Evolutionary conservation across 2,888 invertebrate genomes (phyloP).

Genomic region (Chamaedrilus cognettii): DNA sequence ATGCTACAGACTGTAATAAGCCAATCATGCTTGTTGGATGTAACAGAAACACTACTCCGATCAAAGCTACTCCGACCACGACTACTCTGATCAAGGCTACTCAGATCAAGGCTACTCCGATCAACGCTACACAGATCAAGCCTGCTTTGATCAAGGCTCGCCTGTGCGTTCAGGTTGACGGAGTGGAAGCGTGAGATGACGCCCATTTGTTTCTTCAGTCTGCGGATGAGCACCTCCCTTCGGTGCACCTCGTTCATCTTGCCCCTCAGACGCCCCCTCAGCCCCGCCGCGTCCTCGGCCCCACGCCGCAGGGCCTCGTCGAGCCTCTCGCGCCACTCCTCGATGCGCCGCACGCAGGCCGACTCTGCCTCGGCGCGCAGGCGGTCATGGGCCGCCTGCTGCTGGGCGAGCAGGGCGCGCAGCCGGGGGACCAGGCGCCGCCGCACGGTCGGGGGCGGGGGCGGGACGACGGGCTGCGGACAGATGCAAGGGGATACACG

Average conservation of each 20-base stretch:
- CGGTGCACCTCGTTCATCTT: constrained; percentile 28
- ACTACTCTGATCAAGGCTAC: too few relatives aligned
- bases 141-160: background rate
- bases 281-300: constrained; percentile 4
- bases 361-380: background rate
- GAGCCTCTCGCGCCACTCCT: constrained; percentile 20
- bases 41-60: too few relatives aligned
- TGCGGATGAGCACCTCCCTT: constrained; percentile 25
- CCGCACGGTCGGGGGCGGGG: too few relatives aligned
- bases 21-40: too few relatives aligned
- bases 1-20: too few relatives aligned
- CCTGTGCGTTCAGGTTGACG: constrained; percentile 27
- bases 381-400: constrained; percentile 9
- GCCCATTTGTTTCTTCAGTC: constrained; percentile 13
- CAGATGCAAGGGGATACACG: too few relatives aligned
- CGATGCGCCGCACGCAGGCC: constrained; percentile 15
- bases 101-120: too few relatives aligned
- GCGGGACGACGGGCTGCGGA: too few relatives aligned
- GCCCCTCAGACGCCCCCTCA: constrained; percentile 1
- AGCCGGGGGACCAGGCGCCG: background rate
- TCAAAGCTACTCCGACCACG: too few relatives aligned
- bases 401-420: background rate
- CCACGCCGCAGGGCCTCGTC: constrained; percentile 20
- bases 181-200: constrained; percentile 30
- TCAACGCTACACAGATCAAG: too few relatives aligned